Conservation (phyloP, 2,888 invertebrate genomes). For the Rhaphigaster nebulosa region DNA sequence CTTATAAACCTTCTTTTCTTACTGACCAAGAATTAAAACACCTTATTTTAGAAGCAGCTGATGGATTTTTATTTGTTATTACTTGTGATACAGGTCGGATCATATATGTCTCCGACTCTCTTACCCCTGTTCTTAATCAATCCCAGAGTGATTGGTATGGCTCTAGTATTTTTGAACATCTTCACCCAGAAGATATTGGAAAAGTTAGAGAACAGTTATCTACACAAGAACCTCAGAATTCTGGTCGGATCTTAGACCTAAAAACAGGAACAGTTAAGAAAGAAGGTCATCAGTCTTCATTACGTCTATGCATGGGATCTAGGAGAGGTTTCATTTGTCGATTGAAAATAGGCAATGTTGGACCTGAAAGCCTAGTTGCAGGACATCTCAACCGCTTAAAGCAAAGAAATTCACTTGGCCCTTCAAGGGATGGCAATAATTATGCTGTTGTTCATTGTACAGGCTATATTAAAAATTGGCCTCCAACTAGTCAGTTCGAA, state of each 20-base stretch:
- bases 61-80: slow-evolving; percentile 96
- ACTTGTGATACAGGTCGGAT: slow-evolving; percentile 97
- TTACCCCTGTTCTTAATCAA: slow-evolving; percentile 96
- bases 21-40: slow-evolving; percentile 99
- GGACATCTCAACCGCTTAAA: slow-evolving; percentile 90
- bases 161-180: slow-evolving; percentile 93
- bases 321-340: slow-evolving; percentile 98
- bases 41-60: slow-evolving; percentile 98
- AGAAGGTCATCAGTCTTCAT: slow-evolving; percentile 97
- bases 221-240: slow-evolving; percentile 95
- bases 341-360: slow-evolving; percentile 93
- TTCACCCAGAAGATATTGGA: slow-evolving; percentile 98
- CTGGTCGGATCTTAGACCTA: slow-evolving; percentile 94
- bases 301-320: slow-evolving; percentile 98
- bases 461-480: slow-evolving; percentile 99
- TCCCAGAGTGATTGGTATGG: slow-evolving; percentile 97
- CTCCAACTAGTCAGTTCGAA: slow-evolving; percentile 82
- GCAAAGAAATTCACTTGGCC: slow-evolving; percentile 94
- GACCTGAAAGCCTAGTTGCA: slow-evolving; percentile 82
- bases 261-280: slow-evolving; percentile 99
- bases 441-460: slow-evolving; percentile 99
- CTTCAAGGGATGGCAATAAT: slow-evolving; percentile 93
- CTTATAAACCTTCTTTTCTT: slow-evolving; percentile 98
- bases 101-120: slow-evolving; percentile 98
- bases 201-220: slow-evolving; percentile 97